These are phyloP conservation scores for Hesperia comma DNA, from an alignment of 2,888 invertebrate species.

Conservation along the genomic window DNA sequence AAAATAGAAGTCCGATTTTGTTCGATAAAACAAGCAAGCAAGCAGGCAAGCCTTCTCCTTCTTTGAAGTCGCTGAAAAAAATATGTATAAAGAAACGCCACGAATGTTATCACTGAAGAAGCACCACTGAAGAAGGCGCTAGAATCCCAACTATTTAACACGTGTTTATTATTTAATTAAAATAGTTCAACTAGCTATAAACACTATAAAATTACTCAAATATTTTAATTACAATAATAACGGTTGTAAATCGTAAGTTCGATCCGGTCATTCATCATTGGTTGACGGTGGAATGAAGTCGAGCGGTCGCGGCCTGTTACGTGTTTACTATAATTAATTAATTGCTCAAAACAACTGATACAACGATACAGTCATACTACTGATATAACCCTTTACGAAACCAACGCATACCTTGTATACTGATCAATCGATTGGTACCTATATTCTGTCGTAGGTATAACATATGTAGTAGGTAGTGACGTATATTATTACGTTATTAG, in stretches of 20 bases:
- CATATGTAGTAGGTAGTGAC: background rate
- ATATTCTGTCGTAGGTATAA: background rate
- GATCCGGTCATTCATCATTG: background rate
- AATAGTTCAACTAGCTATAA: no score
- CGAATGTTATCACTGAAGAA: no score
- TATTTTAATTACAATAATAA: background rate
- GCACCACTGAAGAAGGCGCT: no score
- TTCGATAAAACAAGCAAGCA: no score
- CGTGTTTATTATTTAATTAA: no score
- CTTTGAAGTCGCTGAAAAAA: no score
- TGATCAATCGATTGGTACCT: slow-evolving; percentile 1
- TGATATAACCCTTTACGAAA: slow-evolving; percentile 26
- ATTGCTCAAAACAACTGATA: slow-evolving; percentile 7
- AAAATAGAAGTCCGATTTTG: no score
- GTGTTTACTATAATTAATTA: slow-evolving; percentile 19
- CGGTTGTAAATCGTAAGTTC: background rate
- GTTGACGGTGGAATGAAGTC: slow-evolving; percentile 10
- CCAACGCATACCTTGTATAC: slow-evolving; percentile 15
- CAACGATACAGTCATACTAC: slow-evolving; percentile 20
- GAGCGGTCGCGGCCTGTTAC: slow-evolving; percentile 2
- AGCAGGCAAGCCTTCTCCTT: no score
- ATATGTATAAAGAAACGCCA: no score
- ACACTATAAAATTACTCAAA: no score
- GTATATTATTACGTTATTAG: no score
- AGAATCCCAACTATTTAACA: no score